Evolutionary conservation across 2,888 invertebrate genomes (phyloP), one percentile per base, ranked within the genome.

Genomic region (Drosophila antonietae): DNA sequence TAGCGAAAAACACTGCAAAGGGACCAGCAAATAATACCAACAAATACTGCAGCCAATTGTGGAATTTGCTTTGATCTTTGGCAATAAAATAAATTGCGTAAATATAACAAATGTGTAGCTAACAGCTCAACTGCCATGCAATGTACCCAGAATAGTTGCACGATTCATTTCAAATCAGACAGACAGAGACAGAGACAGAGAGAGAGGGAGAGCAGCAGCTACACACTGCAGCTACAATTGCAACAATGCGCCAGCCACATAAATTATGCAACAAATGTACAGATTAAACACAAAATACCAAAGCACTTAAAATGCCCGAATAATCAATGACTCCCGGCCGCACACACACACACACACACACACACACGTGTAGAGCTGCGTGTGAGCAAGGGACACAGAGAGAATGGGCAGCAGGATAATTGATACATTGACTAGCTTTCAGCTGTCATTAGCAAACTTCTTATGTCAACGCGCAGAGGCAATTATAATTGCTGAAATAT

Each of bases 201-300:
- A 33, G 39, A 15, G 39, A 39, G 39, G 20, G 51, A 20, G 23
- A 46, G 46, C 3, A n/a, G 8, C 8, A 35, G 28, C 15, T 5
- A 28, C 62, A 49, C 41, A 41, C 33, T 43, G 20, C n/a, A 35
- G 14, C 12, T 28, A 39, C 51, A 58, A 65, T 60, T 75, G 63
- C 68, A 68, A 66, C 77, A 76, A 62, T 75, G 75, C 57, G 63
- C 43, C 73, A 73, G 68, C 62, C 46, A 51, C 66, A 85, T 85
- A 80, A 85, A 85, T 83, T 85, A 85, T 85, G 88, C 89, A 85
- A 81, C 71, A 84, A 85, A 79, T 85, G 87, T 83, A 72, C 89
- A 84, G 88, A 89, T 85, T 89, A 89, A 81, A 85, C 88, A 79
- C 82, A 87, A 84, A 84, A 88, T 83, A 47, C 76, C 87, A 83